These are phyloP conservation scores for Pomatostomus ruficeps DNA, from an alignment of 2,113 vertebrate genomes.

Conservation along the genomic window DNA sequence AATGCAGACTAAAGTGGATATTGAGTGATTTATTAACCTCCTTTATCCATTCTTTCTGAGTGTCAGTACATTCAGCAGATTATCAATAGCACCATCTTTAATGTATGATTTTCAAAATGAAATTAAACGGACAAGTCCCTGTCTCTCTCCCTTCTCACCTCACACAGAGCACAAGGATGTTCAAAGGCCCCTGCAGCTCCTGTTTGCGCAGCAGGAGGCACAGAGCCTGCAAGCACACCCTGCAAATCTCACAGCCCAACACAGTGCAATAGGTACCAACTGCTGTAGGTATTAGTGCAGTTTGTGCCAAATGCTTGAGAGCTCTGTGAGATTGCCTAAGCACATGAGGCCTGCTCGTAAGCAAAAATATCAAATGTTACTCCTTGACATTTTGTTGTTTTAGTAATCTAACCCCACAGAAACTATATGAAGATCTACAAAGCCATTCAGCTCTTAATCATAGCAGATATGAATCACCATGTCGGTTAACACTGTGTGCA, in stretches of 20 bases:
- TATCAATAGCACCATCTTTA: constrained; percentile 42
- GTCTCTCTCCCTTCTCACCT: not conserved
- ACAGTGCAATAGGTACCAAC: not conserved
- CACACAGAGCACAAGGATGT: not conserved
- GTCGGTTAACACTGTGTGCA: constrained; percentile 33
- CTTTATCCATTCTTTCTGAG: constrained; percentile 28
- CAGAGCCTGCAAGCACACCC: not conserved
- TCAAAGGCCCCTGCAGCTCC: not conserved
- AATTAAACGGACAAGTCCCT: constrained; percentile 27
- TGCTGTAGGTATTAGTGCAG: not conserved
- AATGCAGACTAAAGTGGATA: constrained; percentile 32
- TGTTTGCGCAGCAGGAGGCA: not conserved
- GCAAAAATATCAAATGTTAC: not conserved
- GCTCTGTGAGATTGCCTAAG: not conserved
- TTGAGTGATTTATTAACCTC: constrained; percentile 61
- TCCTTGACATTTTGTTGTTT: constrained; percentile 43
- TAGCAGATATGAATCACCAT: constrained; percentile 46
- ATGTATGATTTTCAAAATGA: constrained; percentile 20
- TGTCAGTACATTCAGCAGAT: constrained; percentile 46
- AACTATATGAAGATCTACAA: constrained; percentile 46
- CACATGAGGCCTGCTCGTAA: not conserved
- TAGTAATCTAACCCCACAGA: constrained; percentile 16
- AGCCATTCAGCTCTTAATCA: constrained; percentile 54
- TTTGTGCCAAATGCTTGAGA: not conserved
- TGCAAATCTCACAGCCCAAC: not conserved